phyloP scores from a whole-genome alignment of 2,113 vertebrate species.

The Halichoerus grypus region DNA sequence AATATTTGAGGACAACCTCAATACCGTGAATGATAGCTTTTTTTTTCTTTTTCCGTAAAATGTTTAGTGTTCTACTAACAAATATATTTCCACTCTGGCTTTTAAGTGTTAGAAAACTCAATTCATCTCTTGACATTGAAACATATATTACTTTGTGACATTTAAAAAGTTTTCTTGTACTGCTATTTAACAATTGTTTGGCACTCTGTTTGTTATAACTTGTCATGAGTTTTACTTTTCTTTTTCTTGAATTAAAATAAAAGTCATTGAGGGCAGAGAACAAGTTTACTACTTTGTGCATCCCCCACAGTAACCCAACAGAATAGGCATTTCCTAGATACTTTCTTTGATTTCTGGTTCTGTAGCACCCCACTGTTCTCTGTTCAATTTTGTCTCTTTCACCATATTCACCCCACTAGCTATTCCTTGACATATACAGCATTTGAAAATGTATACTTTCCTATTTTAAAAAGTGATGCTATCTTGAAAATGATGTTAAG shows the following conservation, averaged over 20 bases:
- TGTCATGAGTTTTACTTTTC: neutral
- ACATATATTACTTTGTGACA: neutral
- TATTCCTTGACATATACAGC: neutral
- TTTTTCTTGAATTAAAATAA: conserved; percentile 32
- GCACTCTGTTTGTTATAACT: neutral
- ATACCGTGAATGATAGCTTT: neutral
- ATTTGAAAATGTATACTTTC: neutral
- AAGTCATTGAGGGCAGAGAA: neutral
- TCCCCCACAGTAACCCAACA: neutral
- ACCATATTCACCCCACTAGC: neutral
- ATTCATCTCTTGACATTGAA: conserved; percentile 17
- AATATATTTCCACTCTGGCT: neutral
- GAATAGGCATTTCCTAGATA: neutral
- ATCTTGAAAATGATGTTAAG: conserved; percentile 34
- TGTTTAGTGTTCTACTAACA: conserved; percentile 49
- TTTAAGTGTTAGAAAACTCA: neutral
- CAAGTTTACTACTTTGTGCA: neutral
- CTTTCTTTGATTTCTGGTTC: conserved; percentile 7
- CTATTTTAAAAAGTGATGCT: conserved; percentile 39
- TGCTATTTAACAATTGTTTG: neutral
- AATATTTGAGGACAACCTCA: neutral
- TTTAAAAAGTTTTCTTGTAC: conserved; percentile 13
- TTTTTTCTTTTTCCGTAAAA: neutral
- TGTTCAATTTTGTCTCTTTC: neutral
- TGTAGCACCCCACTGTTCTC: neutral